Evolutionary conservation across 2,113 vertebrate genomes (phyloP).

Genomic region (Triplophysa dalaica): DNA sequence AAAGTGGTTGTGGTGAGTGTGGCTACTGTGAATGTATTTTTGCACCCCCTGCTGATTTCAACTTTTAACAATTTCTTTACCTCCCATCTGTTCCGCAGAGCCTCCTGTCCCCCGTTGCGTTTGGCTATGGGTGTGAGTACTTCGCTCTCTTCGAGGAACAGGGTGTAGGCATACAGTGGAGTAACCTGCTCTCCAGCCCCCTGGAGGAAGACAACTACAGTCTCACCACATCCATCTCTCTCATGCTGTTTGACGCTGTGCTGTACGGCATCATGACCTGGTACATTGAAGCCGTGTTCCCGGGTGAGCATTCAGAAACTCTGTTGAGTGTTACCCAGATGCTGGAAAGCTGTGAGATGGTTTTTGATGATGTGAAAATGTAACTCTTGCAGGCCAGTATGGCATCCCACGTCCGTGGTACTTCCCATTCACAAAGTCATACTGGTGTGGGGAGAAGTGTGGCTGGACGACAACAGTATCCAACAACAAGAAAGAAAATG

Average conservation of each 20-base stretch:
- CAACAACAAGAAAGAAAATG: conserved; percentile 75
- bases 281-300: conserved; percentile 96
- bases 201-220: conserved; percentile 88
- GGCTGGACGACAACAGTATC: conserved; percentile 68
- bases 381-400: conserved; percentile 81
- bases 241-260: conserved; percentile 91
- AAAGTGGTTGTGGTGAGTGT: conserved; percentile 87
- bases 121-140: conserved; percentile 95
- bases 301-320: conserved; percentile 74
- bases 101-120: conserved; percentile 92
- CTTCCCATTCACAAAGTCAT: conserved; percentile 91
- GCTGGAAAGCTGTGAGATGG: not conserved
- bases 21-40: not conserved
- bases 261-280: conserved; percentile 93
- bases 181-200: conserved; percentile 89
- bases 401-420: conserved; percentile 97
- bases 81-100: conserved; percentile 73
- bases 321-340: not conserved
- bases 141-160: conserved; percentile 95
- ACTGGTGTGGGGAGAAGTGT: conserved; percentile 90
- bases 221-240: conserved; percentile 85
- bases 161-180: conserved; percentile 94
- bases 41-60: too few species aligned
- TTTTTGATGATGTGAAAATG: not conserved
- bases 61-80: not conserved